These are phyloP conservation scores for Ypsolopha sequella DNA, from an alignment of 2,888 invertebrate species.

Conservation along the genomic window DNA sequence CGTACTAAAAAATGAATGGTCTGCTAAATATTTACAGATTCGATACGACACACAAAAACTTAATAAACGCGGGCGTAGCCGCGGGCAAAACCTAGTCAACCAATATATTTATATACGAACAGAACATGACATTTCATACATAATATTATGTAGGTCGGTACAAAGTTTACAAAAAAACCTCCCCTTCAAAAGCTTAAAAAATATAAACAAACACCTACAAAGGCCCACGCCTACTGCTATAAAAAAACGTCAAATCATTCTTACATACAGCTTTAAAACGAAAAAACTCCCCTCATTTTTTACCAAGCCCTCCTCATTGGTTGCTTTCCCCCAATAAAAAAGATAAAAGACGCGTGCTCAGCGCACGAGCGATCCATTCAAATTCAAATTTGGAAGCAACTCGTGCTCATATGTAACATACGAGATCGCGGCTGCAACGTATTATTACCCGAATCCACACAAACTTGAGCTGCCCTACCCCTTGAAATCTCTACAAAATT, in stretches of 20 bases:
- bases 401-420: slow-evolving; percentile 48
- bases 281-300: slow-evolving; percentile 63
- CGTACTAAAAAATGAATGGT: no score
- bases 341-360: slow-evolving; percentile 56
- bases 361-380: slow-evolving; percentile 51
- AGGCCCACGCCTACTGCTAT: slow-evolving; percentile 29
- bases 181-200: background rate
- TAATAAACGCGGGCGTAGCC: no score
- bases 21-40: no score
- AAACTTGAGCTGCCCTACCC: slow-evolving; percentile 25
- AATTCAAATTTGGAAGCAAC: slow-evolving; percentile 53
- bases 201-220: background rate
- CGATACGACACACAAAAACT: no score
- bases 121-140: no score
- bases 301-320: slow-evolving; percentile 48
- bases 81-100: no score
- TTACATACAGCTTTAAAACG: slow-evolving; percentile 13
- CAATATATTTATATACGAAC: no score
- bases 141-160: no score
- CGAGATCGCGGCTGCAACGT: slow-evolving; percentile 50
- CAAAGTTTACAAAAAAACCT: background rate
- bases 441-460: slow-evolving; percentile 42
- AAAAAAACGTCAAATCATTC: slow-evolving; percentile 29
- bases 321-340: slow-evolving; percentile 47
- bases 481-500: slow-evolving; percentile 2